Conservation (phyloP, 2,113 vertebrate genomes). For the Uria aalge region DNA sequence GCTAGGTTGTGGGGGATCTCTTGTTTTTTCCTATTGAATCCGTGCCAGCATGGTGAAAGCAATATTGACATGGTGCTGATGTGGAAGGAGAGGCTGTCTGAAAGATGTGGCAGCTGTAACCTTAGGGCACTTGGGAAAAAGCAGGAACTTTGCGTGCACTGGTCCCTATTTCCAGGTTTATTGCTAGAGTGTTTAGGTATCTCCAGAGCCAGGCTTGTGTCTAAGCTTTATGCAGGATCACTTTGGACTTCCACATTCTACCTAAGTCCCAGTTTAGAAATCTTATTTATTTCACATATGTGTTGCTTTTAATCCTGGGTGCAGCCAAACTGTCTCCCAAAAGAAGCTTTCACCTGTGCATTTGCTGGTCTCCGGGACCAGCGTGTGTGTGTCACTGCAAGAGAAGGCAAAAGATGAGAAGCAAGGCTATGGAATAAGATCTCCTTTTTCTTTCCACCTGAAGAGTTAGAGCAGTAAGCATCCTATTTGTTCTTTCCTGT, state of each 20-base stretch:
- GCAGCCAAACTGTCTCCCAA: neutral
- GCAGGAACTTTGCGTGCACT: neutral
- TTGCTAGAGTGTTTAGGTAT: neutral
- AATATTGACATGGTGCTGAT: neutral
- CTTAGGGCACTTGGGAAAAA: neutral
- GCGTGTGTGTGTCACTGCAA: neutral
- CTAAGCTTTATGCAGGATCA: neutral
- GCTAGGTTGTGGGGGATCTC: neutral
- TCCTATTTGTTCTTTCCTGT: neutral
- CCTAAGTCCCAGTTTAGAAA: neutral
- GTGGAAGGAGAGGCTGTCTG: neutral
- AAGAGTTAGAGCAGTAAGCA: neutral
- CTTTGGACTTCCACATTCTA: neutral
- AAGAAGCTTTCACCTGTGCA: neutral
- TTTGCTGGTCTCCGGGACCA: neutral
- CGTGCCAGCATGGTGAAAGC: neutral
- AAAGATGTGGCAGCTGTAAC: neutral
- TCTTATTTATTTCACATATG: neutral
- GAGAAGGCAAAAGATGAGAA: neutral
- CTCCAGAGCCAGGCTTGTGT: neutral
- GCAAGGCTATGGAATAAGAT: neutral
- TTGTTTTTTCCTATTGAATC: neutral
- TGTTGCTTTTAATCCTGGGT: neutral
- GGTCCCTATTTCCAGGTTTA: neutral
- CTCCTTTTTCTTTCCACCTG: neutral